Conservation (phyloP, 64 coral and sea anemone genomes). For the Pocillopora verrucosa region DNA sequence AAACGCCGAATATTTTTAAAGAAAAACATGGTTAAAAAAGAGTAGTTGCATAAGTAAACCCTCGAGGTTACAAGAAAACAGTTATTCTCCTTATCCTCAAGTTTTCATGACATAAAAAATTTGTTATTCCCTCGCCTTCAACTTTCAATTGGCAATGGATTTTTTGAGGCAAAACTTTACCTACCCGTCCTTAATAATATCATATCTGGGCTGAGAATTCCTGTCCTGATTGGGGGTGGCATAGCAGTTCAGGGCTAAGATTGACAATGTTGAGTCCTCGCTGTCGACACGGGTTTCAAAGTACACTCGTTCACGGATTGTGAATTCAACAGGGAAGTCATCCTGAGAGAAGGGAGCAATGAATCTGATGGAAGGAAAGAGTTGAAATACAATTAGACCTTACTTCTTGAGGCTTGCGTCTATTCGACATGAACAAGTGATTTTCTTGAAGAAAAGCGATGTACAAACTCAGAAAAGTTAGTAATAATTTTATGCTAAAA, state of each 20-base stretch:
- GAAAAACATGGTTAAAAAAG: too few relatives aligned
- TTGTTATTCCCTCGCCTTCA: too few relatives aligned
- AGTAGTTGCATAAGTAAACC: too few relatives aligned
- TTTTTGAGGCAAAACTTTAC: neutral
- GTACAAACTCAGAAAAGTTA: too few relatives aligned
- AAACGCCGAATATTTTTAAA: too few relatives aligned
- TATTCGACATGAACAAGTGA: too few relatives aligned
- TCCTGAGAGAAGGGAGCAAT: neutral
- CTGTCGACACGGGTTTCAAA: neutral
- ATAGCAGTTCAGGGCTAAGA: conserved; percentile 26
- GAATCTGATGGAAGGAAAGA: neutral
- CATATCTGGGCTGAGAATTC: conserved; percentile 24
- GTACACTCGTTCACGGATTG: neutral
- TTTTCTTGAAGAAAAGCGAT: too few relatives aligned
- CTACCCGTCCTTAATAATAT: conserved; percentile 16
- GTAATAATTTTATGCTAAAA: too few relatives aligned
- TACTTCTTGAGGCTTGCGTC: neutral
- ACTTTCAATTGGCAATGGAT: neutral
- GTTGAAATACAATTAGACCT: neutral
- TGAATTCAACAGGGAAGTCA: conserved; percentile 1
- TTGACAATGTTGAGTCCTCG: neutral
- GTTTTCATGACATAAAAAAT: too few relatives aligned
- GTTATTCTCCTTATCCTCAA: too few relatives aligned
- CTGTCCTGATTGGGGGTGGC: conserved; percentile 31
- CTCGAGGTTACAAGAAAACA: too few relatives aligned